Base-by-base conservation (phyloP, 2,113 vertebrate species). In the Oophaga pumilio region DNA sequence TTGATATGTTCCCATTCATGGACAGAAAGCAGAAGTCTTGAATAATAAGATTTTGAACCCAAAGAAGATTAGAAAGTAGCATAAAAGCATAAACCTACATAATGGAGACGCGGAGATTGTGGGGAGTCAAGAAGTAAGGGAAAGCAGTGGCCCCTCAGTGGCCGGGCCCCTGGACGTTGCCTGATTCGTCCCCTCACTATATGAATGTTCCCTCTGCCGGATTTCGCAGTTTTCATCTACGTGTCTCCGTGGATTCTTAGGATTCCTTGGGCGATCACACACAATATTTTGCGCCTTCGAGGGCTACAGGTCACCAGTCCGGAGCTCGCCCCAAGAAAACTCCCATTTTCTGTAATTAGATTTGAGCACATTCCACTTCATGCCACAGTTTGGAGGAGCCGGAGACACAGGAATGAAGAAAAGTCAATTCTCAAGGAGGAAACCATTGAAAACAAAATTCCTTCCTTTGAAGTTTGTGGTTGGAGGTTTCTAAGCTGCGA, bases 391-490 rank as follows among this genome's bases (percentile, higher is more conserved):
- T 71, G 68, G 68, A 71, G 74, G 49, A 52, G 74, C 18, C 15
- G 49, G 26, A 76, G 74, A 76, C 18, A 52, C 18, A 76, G 74
- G 74, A 50, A 52, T 76, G 43, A n/a, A 52, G 49, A 11, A 2
- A 33, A 71, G 26, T 33, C 28, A 69, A 33, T 69, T 69, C 68
- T 73, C 69, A 52, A n/a, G 49, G 68, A 71, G 68, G 74, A n/a
- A 10, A 52, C 17, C 1, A 76, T n/a, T 43, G 9, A 52, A 76
- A 76, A 76, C 74, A 76, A 76, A 76, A 76, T 76, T 76, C 74
- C 73, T 11, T 76, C 20, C 73, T 76, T 49, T 76, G 73, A 76
- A 50, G 43, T 52, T 76, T 52, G 49, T 52, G 74, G 18, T 52
- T 22, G 11, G 74, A n/a, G 8, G 17, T 49, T 74, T 49, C 2